Conservation (phyloP, 2,888 invertebrate genomes). For the Allygus modestus region DNA sequence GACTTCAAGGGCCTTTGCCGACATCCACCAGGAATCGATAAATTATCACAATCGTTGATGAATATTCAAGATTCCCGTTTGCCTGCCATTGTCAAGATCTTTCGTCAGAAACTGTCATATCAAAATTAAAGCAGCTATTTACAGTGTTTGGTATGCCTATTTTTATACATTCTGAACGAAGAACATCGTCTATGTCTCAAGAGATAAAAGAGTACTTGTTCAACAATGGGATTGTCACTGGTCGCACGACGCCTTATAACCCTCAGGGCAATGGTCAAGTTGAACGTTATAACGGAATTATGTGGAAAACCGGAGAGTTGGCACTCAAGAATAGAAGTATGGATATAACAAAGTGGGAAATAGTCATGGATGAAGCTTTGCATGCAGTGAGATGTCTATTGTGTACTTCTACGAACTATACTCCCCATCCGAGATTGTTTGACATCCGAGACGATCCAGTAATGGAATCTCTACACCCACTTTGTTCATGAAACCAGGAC, state of each 20-base stretch:
- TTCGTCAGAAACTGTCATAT: constrained; percentile 52
- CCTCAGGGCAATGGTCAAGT: constrained; percentile 15
- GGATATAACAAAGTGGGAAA: background rate
- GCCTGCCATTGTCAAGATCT: constrained; percentile 58
- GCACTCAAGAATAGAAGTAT: background rate
- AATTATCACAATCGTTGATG: constrained; percentile 60
- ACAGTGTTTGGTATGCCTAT: background rate
- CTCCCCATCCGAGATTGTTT: background rate
- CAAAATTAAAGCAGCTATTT: background rate
- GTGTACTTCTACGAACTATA: background rate
- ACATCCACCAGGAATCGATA: constrained; percentile 1
- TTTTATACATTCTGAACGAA: background rate
- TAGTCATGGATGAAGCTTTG: background rate
- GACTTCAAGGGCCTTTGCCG: constrained; percentile 64
- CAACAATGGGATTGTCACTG: background rate
- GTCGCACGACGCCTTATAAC: constrained; percentile 22
- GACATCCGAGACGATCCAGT: background rate
- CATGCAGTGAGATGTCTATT: background rate
- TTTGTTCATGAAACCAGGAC: background rate
- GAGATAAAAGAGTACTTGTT: background rate
- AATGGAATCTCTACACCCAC: background rate
- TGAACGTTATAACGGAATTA: background rate
- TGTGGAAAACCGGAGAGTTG: background rate
- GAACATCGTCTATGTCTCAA: background rate
- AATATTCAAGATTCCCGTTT: constrained; percentile 65